Conservation (phyloP, 2,113 vertebrate species). For the Cyanoderma ruficeps region DNA sequence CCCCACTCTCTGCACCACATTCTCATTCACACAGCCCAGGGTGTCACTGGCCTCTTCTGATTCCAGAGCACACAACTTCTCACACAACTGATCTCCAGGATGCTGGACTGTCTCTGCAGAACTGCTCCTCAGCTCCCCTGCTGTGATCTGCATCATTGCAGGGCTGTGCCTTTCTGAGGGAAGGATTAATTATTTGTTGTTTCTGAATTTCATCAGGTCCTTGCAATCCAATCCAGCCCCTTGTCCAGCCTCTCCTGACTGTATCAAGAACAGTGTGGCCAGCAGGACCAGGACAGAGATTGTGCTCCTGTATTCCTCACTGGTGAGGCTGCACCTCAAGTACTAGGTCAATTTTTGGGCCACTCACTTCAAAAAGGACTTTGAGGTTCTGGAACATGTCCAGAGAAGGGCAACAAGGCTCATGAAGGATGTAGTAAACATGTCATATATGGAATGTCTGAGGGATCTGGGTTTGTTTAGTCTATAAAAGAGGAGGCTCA, state of each 20-base stretch:
- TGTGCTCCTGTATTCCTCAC: accelerated
- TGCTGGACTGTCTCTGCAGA: not conserved
- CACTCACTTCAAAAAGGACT: not conserved
- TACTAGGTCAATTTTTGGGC: not conserved
- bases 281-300: not conserved
- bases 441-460: not conserved
- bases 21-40: not conserved
- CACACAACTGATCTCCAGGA: not conserved
- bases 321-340: not conserved
- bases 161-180: not conserved
- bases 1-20: not conserved
- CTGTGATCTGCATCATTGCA: not conserved
- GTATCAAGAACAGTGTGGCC: not conserved
- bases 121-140: not conserved
- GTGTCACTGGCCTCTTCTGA: not conserved
- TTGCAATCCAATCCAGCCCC: not conserved
- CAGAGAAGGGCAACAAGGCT: not conserved
- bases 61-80: not conserved
- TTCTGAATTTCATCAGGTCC: not conserved
- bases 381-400: not conserved
- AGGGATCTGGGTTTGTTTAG: not conserved
- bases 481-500: not conserved
- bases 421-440: not conserved
- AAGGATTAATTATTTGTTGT: not conserved
- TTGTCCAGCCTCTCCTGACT: not conserved